Percentiles rank a stretch among this genome's conserved stretches.
These are phyloP conservation scores for Euleptes europaea DNA, from an alignment of 2,113 vertebrate species.

Conservation along the genomic window DNA sequence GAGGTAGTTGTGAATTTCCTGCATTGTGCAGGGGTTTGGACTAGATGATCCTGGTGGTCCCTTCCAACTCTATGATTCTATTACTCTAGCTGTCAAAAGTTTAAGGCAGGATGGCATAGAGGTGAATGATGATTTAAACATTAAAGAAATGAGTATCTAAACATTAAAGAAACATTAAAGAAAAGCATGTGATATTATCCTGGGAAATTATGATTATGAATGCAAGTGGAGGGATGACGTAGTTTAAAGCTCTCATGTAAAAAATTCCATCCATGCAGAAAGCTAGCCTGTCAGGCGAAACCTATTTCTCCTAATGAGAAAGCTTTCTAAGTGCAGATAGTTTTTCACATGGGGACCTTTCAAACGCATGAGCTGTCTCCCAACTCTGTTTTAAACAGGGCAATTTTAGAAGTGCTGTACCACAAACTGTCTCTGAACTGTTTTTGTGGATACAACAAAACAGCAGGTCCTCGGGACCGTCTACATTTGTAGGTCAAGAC, in stretches of 20 bases:
- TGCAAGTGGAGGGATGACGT: no score
- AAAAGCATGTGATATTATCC: no score
- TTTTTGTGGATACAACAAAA: not conserved
- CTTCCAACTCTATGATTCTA: no score
- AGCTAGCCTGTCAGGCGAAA: no score
- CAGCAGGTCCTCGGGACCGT: not conserved
- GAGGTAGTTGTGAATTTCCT: no score
- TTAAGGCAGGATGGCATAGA: not conserved
- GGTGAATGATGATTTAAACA: not conserved
- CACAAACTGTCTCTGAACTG: not conserved
- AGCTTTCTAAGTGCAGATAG: not conserved
- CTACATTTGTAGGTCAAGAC: not conserved
- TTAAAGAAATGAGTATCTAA: no score
- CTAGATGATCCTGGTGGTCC: no score
- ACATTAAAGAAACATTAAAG: no score
- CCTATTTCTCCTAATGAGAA: not conserved
- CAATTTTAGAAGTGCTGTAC: no score
- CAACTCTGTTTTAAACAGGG: not conserved
- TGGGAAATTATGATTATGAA: no score
- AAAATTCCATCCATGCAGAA: no score
- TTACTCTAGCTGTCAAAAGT: not conserved
- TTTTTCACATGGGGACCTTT: not conserved
- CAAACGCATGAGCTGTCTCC: not conserved
- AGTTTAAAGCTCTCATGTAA: not conserved
- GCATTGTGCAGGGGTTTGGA: no score